Evolutionary conservation across 2,888 invertebrate genomes (phyloP).

Genomic region (Acanthosepion lycidas): DNA sequence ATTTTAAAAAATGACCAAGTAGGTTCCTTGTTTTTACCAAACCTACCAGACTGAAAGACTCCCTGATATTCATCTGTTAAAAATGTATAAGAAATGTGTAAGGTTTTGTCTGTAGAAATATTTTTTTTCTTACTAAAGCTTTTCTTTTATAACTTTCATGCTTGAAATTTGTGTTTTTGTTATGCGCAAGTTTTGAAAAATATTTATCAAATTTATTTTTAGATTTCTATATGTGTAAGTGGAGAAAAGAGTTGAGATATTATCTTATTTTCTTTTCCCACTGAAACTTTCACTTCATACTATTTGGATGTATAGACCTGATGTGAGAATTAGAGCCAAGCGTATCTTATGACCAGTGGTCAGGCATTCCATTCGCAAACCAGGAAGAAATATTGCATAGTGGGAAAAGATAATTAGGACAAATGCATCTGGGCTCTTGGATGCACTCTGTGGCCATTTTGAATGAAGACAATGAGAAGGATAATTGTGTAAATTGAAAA

Average conservation of each 20-base stretch:
- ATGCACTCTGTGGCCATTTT: background rate
- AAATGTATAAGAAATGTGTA: too few relatives aligned
- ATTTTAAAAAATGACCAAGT: too few relatives aligned
- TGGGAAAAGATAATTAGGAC: slow-evolving; percentile 9
- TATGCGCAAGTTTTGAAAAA: background rate
- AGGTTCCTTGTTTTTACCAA: too few relatives aligned
- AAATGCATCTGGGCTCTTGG: background rate
- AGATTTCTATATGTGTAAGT: background rate
- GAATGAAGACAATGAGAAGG: background rate
- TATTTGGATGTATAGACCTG: background rate
- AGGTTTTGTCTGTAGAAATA: background rate
- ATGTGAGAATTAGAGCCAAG: background rate
- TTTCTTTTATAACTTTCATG: background rate
- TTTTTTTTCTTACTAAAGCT: background rate
- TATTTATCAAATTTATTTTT: background rate
- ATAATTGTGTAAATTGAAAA: background rate
- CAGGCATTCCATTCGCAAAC: background rate
- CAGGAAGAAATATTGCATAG: background rate
- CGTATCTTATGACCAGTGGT: background rate
- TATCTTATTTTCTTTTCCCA: background rate
- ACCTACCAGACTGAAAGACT: too few relatives aligned
- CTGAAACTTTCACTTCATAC: background rate
- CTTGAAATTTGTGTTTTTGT: background rate
- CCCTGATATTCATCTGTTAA: too few relatives aligned
- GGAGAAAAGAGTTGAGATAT: background rate